Base-by-base conservation (phyloP, 2,888 invertebrate genomes). In the Mallateleia sp. region DNA sequence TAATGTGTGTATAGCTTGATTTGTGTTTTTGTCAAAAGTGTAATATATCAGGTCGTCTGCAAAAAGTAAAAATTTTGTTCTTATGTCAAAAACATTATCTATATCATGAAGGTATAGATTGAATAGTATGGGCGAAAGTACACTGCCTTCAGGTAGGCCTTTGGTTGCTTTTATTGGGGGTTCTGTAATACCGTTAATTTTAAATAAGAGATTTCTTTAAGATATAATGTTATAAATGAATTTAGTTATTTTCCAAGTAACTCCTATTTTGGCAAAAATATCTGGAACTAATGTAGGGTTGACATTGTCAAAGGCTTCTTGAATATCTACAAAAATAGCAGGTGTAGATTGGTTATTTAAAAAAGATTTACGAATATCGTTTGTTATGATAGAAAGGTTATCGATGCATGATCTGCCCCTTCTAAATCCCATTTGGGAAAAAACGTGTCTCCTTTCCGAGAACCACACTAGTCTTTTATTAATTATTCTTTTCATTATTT, bases 101-200 rank as follows among this genome's bases (percentile, higher is more conserved):
- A 72, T 45, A 11, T 74, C 74, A 15, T 14, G 25, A 20, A 75
- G 14, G 20, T 64, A 75, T 52, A 75, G 7, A 20, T 75, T 75
- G 6, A 75, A 75, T 4, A 75, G 11, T 7, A 64, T 75, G 3
- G 75, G 75, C 0, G 75, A 62, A 0, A 75, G 52, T 0, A 62
- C 75, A n/a, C 75, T 75, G 1, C 75, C 64, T 28, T 75, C 64
- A 0, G 75, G 75, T 1, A 75, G 54, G 7, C 64, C 64, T 20
- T 75, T 75, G 34, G 38, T 54, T 4, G 75, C 52, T 38, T 8
- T 18, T 1, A 52, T 22, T 50, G 42, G 25, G 7, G 62, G 20
- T 38, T 64, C 54, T 22, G 22, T 20, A 2, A 24, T 20, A 22
- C 67, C 47, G 32, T 78, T 58, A 3, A 78, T 78, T 58, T 78